Evolutionary conservation across 2,113 vertebrate species (phyloP), one percentile per base, ranked within the genome.

Genomic region (Rattus rattus): DNA sequence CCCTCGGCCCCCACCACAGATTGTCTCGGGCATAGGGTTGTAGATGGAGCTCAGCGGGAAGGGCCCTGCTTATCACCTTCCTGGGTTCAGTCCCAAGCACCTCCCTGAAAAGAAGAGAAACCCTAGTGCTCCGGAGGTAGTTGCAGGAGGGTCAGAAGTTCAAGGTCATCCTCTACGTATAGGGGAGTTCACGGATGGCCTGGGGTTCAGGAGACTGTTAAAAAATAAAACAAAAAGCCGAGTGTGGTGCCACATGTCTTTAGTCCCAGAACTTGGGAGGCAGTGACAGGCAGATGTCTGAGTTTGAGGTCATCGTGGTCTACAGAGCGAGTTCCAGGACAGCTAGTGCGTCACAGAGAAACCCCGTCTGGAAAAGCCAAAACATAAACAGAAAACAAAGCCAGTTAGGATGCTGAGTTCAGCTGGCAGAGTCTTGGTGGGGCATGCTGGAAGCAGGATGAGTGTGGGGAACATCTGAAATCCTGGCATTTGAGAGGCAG

Each of bases 31-130:
- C 52, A 1, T 7, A n/a, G 33, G 52, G 19, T 7, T n/a, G 11
- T 26, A 13, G 80, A 49, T 17, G 14, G 47, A 30, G 14, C 47
- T 83, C 54, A 39, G 79, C 24, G 24, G 79, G 79, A 39, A 30
- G 36, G 22, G 4, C 2, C 24, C 1, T 9, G 12, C 3, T 22
- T 79, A 8, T 30, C 52, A 43, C 0, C 49, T 28, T 52, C 43
- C 47, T 77, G 59, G 56, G 24, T 87, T 87, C 43, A 24, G 54
- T 33, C 70, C 43, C 70, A 47, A 54, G 59, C 10, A n/a, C 11
- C 7, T 1, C 17, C 30, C 69, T 14, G 11, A 26, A 76, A 39
- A 30, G 6, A 54, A 22, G 88, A 49, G 33, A 87, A 49, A n/a
- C 36, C 30, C 20, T 19, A 52, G 63, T 19, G n/a, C 11, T 20